Percentiles rank a stretch among this genome's conserved stretches.
Conservation (phyloP, 2,888 invertebrate species). For the Mycalesis mineus region DNA sequence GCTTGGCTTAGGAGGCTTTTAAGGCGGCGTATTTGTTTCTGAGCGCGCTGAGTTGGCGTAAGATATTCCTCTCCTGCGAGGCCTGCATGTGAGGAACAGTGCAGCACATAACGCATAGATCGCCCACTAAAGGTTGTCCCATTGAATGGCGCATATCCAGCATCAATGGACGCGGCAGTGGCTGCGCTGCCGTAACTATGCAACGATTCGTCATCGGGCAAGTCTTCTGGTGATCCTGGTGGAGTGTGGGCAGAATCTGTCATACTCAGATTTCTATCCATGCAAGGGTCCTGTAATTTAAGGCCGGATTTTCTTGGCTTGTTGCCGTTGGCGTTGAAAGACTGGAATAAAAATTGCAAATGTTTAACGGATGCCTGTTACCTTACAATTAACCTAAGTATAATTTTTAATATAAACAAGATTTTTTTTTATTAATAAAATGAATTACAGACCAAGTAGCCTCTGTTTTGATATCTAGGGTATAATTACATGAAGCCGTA, state of each 20-base stretch:
- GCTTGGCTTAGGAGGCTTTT: conserved; percentile 85
- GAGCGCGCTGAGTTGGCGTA: conserved; percentile 92
- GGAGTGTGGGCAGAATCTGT: conserved; percentile 77
- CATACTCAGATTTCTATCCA: conserved; percentile 60
- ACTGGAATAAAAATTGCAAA: conserved; percentile 49
- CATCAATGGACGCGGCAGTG: conserved; percentile 88
- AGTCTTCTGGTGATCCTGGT: conserved; percentile 80
- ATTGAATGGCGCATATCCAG: conserved; percentile 87
- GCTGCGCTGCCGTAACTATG: conserved; percentile 88
- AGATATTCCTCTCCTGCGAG: conserved; percentile 89
- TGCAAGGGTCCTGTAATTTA: conserved; percentile 55
- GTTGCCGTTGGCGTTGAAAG: conserved; percentile 62
- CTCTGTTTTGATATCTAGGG: not conserved
- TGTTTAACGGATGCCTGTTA: not conserved
- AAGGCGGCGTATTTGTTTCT: conserved; percentile 86
- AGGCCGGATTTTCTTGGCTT: conserved; percentile 63
- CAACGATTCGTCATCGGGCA: conserved; percentile 87
- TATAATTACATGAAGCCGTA: conserved; percentile 3
- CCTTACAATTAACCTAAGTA: not conserved
- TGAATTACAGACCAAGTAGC: not conserved
- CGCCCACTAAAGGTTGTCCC: conserved; percentile 84
- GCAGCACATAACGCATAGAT: conserved; percentile 88
- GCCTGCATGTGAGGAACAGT: conserved; percentile 88
- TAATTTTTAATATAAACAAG: not conserved
- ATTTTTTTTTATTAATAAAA: not conserved